Evolutionary conservation across 2,888 invertebrate genomes (phyloP), one percentile per base, ranked within the genome.

Genomic region (Latrodectus hesperus): DNA sequence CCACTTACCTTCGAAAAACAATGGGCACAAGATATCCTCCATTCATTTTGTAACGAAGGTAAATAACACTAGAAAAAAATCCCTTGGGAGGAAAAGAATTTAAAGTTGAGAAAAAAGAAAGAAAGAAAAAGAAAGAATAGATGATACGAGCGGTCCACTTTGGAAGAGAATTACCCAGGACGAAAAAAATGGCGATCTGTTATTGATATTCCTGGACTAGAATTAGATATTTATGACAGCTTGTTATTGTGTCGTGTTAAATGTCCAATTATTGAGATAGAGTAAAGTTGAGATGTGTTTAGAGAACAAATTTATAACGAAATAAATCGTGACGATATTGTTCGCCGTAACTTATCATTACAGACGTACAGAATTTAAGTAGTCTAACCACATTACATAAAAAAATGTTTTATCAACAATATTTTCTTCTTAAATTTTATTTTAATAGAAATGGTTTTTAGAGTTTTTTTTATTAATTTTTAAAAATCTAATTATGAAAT

Each of bases 1-100:
- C 38, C 38, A 38, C 38, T 38, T 38, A 38, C 38, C 6, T 38
- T 4, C 17, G 17, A 17, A 76, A 77, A 77, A 84, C 77, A 77
- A 84, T 77, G 12, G 65, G n/a, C 38, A 49, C 16, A 60, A 71
- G 26, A 70, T 51, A 64, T 52, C 55, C 70, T 64, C 53, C 84
- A 84, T 84, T 71, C 84, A 84, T 84, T 72, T 84, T 84, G 38
- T 84, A 84, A 84, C 65, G 77, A 65, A 77, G 77, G 84, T 78
- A 84, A 84, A 78, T 84, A 84, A 84, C 53, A 72, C 64, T 60
- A 6, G 10, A 60, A 60, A 60, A n/a, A 60, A n/a, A 16, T 60
- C n/a, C 6, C 12, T 16, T 10, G 60, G 60, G n/a, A 60, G 12
- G 60, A n/a, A n/a, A n/a, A 16, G 60, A n/a, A n/a, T 60, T 60